Evolutionary conservation across 1,140 invertebrate genomes (phyloP).

Genomic region (Brachystomella parvula): DNA sequence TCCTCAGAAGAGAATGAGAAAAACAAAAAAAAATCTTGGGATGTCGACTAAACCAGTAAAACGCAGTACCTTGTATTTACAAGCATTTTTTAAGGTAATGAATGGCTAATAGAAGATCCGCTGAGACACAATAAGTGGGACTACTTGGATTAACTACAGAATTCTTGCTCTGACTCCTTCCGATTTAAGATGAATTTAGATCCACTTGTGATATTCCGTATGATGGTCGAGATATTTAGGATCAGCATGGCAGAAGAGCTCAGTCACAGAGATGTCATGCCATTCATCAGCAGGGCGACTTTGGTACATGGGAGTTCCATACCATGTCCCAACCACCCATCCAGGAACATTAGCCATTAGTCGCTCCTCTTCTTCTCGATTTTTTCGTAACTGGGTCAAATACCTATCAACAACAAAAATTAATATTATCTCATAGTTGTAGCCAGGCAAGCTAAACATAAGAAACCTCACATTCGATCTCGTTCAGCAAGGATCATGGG

Average conservation of each 20-base stretch:
- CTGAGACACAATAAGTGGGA: not conserved
- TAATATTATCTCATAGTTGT: slow-evolving; percentile 8
- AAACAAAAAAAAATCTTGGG: too few species aligned
- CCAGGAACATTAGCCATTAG: slow-evolving; percentile 80
- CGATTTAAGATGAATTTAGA: not conserved
- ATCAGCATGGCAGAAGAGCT: slow-evolving; percentile 60
- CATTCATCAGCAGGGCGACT: slow-evolving; percentile 49
- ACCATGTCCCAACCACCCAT: slow-evolving; percentile 81
- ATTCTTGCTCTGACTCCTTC: not conserved
- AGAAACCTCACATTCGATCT: slow-evolving; percentile 60
- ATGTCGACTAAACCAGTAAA: not conserved
- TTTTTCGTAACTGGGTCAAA: slow-evolving; percentile 67
- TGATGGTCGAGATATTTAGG: not conserved
- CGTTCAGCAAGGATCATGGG: slow-evolving; percentile 71
- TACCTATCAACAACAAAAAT: slow-evolving; percentile 43
- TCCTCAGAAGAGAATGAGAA: too few species aligned
- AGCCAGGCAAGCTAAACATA: slow-evolving; percentile 4
- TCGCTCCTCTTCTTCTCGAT: slow-evolving; percentile 72
- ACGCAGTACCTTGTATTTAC: not conserved
- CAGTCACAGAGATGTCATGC: slow-evolving; percentile 53
- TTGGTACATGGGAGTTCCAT: slow-evolving; percentile 70
- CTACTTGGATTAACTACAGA: not conserved
- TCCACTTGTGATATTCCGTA: not conserved
- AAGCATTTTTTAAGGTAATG: not conserved
- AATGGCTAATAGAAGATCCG: not conserved